Evolutionary conservation across 2,888 invertebrate species (phyloP).

Genomic region (Pachycephus smyrnensis): DNA sequence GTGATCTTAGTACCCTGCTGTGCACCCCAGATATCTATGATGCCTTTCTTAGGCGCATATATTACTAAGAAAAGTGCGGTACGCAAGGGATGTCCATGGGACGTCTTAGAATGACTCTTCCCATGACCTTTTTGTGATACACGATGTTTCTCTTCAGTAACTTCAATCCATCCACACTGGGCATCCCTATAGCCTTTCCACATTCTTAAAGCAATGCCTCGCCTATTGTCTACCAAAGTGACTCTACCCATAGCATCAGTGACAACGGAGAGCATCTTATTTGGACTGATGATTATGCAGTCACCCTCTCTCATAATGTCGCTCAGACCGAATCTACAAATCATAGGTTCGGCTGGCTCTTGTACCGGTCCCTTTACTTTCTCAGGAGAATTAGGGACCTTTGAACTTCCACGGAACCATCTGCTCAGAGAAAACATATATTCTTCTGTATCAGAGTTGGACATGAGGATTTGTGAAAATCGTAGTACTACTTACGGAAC

Average conservation of each 20-base stretch:
- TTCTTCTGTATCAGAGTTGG: background rate
- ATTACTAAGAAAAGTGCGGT: slow-evolving; percentile 88
- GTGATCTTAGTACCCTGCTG: slow-evolving; percentile 92
- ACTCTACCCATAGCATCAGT: slow-evolving; percentile 91
- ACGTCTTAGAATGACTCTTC: background rate
- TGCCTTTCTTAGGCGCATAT: slow-evolving; percentile 91
- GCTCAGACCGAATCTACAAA: slow-evolving; percentile 83
- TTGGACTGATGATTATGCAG: slow-evolving; percentile 82
- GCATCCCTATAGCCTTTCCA: slow-evolving; percentile 98
- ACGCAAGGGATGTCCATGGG: slow-evolving; percentile 65
- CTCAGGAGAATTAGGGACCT: slow-evolving; percentile 46
- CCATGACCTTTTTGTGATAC: slow-evolving; percentile 26
- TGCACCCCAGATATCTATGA: slow-evolving; percentile 93
- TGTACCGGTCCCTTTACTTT: slow-evolving; percentile 50
- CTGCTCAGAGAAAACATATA: slow-evolving; percentile 50
- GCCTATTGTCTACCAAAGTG: slow-evolving; percentile 83
- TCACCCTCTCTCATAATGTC: slow-evolving; percentile 84
- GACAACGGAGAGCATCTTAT: slow-evolving; percentile 82
- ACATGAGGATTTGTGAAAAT: background rate
- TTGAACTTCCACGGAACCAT: slow-evolving; percentile 71
- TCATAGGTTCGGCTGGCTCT: slow-evolving; percentile 78
- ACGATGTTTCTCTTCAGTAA: slow-evolving; percentile 73
- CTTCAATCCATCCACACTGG: slow-evolving; percentile 93
- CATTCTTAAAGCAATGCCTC: slow-evolving; percentile 84
- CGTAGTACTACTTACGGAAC: slow-evolving; percentile 75